Percentiles rank a stretch among this genome's conserved stretches.
These are phyloP conservation scores for Muscicapa striata DNA, from an alignment of 2,797 vertebrate species.

Conservation along the genomic window DNA sequence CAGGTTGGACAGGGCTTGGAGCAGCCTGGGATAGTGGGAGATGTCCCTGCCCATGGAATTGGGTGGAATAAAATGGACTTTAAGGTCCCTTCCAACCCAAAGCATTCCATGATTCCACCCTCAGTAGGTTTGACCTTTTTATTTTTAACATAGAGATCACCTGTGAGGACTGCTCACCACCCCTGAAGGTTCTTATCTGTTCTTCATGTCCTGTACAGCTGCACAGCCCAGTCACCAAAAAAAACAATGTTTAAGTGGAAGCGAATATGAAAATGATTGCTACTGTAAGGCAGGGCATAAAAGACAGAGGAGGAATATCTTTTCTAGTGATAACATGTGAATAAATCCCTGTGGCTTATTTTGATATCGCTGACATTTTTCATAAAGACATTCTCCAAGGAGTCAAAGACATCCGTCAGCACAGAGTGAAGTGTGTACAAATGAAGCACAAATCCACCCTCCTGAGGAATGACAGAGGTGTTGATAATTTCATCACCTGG, in stretches of 20 bases:
- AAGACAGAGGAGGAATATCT: slow-evolving; percentile 41
- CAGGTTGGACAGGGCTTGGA: background rate
- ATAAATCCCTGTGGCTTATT: slow-evolving; percentile 54
- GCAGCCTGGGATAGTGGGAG: background rate
- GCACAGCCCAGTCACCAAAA: background rate
- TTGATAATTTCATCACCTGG: background rate
- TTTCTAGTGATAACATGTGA: background rate
- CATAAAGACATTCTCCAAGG: slow-evolving; percentile 25
- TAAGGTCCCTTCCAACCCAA: background rate
- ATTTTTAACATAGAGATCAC: rapidly evolving
- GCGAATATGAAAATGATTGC: background rate
- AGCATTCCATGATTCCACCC: background rate
- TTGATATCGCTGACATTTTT: slow-evolving; percentile 55
- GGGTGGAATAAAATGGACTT: background rate
- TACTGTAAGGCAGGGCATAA: background rate
- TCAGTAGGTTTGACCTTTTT: background rate
- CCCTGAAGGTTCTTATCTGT: background rate
- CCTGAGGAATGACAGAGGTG: background rate
- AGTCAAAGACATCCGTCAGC: slow-evolving; percentile 40
- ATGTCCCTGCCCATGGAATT: background rate
- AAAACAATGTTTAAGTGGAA: background rate
- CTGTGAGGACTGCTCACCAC: background rate
- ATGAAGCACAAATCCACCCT: slow-evolving; percentile 2
- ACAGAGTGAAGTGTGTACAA: slow-evolving; percentile 19
- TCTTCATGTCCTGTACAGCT: background rate